Evolutionary conservation across 2,888 invertebrate genomes (phyloP).

Genomic region (Harmothoe impar): DNA sequence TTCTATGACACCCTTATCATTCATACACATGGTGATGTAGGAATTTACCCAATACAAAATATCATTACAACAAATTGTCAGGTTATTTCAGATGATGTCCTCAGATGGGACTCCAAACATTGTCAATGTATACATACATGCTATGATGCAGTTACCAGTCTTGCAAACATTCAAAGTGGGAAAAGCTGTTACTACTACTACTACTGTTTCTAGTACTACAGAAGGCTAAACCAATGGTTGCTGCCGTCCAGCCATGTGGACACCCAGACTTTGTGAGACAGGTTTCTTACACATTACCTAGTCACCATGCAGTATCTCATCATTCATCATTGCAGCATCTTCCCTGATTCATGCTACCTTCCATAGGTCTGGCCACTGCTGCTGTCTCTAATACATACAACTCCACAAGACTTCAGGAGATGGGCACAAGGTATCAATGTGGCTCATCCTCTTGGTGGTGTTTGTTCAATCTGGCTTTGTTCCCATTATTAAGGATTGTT

Average conservation of each 20-base stretch:
- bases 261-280: not conserved
- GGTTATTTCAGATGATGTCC: too few relatives aligned
- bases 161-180: constrained; percentile 1
- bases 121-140: too few relatives aligned
- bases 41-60: too few relatives aligned
- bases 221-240: constrained; percentile 9
- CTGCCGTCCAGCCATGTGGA: not conserved
- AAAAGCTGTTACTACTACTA: not conserved
- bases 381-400: not conserved
- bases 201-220: too few relatives aligned
- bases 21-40: too few relatives aligned
- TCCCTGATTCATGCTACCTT: not conserved
- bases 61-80: too few relatives aligned
- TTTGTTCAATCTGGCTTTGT: not conserved
- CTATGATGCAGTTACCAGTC: not conserved
- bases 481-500: not conserved
- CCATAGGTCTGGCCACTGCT: not conserved
- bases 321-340: not conserved
- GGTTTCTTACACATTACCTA: not conserved
- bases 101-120: too few relatives aligned
- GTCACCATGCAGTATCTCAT: not conserved
- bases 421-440: not conserved
- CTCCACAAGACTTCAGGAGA: not conserved
- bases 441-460: not conserved
- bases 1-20: too few relatives aligned